Evolutionary conservation across 2,113 vertebrate genomes (phyloP).

Genomic region (Vulpes lagopus): DNA sequence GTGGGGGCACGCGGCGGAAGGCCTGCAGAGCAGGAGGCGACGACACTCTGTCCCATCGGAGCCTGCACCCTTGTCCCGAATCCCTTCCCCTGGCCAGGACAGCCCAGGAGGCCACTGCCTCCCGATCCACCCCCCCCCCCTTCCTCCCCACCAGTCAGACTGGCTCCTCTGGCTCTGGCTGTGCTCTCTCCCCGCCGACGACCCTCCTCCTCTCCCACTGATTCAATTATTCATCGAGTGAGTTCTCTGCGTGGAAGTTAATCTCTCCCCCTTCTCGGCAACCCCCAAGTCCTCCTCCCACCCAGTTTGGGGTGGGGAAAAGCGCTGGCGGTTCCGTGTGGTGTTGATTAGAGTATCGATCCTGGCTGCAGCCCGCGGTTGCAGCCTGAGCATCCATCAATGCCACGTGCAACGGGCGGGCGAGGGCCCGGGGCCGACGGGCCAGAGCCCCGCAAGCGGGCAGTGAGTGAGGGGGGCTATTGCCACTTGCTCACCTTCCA

Average conservation of each 20-base stretch:
- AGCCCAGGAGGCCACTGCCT: not conserved
- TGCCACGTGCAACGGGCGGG: not conserved
- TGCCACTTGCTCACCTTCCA: not conserved
- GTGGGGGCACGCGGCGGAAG: not conserved
- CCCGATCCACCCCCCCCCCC: not conserved
- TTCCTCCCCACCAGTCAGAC: not conserved
- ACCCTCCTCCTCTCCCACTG: not conserved
- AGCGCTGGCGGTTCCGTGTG: not conserved
- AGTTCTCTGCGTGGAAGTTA: slow-evolving; percentile 60
- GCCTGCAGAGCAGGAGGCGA: not conserved
- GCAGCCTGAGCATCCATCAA: slow-evolving; percentile 23
- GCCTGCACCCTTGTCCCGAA: not conserved
- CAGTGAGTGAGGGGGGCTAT: rapidly evolving
- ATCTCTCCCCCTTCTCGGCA: slow-evolving; percentile 60
- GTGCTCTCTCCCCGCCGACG: not conserved
- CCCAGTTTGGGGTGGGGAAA: slow-evolving; percentile 9
- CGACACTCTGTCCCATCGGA: rapidly evolving
- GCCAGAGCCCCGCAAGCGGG: not conserved
- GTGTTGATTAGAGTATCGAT: slow-evolving; percentile 79
- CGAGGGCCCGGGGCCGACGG: not conserved
- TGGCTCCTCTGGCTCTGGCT: not conserved
- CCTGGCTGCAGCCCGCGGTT: not conserved
- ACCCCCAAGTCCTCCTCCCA: not conserved
- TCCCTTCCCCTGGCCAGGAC: too few species aligned
- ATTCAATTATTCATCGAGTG: slow-evolving; percentile 73